These are phyloP conservation scores for Salvelinus sp. DNA, from an alignment of 2,113 vertebrate species.

Conservation along the genomic window DNA sequence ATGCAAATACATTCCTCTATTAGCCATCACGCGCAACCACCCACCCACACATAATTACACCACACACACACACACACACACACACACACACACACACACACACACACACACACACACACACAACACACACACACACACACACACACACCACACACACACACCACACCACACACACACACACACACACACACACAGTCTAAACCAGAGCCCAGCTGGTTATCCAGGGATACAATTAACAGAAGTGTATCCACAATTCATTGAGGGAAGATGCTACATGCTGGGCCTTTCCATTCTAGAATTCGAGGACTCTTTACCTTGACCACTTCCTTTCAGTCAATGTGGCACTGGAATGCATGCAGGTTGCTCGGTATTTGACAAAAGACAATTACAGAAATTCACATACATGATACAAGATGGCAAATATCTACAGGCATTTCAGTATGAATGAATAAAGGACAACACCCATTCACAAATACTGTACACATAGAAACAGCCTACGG, in stretches of 20 bases:
- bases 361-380: too few relatives aligned
- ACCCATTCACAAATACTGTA: conserved; percentile 31
- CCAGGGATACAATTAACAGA: conserved; percentile 11
- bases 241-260: background rate
- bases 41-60: conserved; percentile 14
- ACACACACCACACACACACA: too few relatives aligned
- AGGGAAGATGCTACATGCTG: background rate
- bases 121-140: too few relatives aligned
- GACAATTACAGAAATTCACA: background rate
- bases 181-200: conserved; percentile 4
- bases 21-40: background rate
- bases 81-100: too few relatives aligned
- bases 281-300: too few relatives aligned
- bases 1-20: conserved; percentile 3
- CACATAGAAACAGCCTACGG: conserved; percentile 20
- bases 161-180: too few relatives aligned
- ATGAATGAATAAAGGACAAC: conserved; percentile 23
- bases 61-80: too few relatives aligned
- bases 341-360: too few relatives aligned
- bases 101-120: too few relatives aligned
- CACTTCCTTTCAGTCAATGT: background rate
- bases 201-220: conserved; percentile 12
- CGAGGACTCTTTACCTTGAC: background rate
- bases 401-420: too few relatives aligned
- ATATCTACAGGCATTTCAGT: background rate